phyloP scores from a whole-genome alignment of 2,113 vertebrate genomes.

The Pygoscelis antarcticus region DNA sequence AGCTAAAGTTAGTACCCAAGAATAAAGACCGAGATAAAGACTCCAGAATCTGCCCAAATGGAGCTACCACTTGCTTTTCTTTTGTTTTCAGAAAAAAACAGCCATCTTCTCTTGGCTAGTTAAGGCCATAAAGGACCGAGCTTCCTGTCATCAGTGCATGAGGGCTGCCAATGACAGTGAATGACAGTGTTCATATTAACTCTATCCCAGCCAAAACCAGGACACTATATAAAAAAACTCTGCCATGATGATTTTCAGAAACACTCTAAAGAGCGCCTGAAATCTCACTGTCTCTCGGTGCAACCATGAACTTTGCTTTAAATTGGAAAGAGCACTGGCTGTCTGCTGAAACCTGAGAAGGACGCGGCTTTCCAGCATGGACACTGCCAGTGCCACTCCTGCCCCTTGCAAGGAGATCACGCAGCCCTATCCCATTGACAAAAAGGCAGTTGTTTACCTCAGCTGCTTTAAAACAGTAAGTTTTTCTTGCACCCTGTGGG shows the following conservation, averaged over 20 bases:
- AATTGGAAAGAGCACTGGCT: not conserved
- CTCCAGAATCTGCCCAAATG: not conserved
- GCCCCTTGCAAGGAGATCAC: not conserved
- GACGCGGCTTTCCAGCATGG: fast-evolving
- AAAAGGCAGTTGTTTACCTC: not conserved
- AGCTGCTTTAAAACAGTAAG: not conserved
- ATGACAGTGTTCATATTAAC: not conserved
- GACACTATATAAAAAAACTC: not conserved
- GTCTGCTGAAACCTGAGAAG: not conserved
- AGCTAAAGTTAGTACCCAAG: not conserved
- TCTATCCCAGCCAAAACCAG: too few species aligned
- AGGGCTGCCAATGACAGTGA: not conserved
- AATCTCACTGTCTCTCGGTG: not conserved
- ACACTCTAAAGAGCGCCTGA: not conserved
- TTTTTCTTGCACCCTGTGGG: not conserved
- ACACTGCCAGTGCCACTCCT: not conserved
- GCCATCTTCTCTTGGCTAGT: not conserved
- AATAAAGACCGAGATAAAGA: not conserved
- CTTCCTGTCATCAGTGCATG: not conserved
- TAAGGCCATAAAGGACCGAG: not conserved
- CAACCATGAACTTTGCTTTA: not conserved
- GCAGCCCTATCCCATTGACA: not conserved
- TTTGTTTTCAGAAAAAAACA: not conserved
- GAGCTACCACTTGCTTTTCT: not conserved
- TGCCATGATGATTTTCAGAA: not conserved